A percentile compares a stretch with the other conserved stretches of the same genome.
Conservation (phyloP, 2,888 invertebrate species). For the Meiosimyza decipiens region DNA sequence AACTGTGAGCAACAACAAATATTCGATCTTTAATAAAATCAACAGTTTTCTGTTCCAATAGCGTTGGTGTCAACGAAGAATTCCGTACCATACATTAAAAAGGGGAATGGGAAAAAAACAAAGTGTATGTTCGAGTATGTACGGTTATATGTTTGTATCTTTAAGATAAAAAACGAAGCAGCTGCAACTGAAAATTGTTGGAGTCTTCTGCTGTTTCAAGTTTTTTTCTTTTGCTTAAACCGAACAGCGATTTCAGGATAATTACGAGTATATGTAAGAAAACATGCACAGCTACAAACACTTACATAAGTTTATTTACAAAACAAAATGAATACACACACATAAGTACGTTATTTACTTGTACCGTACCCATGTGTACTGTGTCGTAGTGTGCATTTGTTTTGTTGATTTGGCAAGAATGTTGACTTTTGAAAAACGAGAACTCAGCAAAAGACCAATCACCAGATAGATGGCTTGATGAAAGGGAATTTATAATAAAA, state of each 20-base stretch:
- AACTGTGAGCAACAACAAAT: too few relatives aligned
- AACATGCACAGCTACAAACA: background rate
- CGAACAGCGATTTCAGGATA: background rate
- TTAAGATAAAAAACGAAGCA: slow-evolving; percentile 9
- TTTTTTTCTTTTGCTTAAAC: background rate
- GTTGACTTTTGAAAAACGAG: background rate
- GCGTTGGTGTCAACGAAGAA: slow-evolving; percentile 10
- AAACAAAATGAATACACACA: background rate
- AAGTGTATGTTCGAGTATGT: background rate
- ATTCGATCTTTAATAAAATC: background rate
- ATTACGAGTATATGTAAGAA: background rate
- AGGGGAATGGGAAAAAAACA: background rate
- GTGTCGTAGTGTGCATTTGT: background rate
- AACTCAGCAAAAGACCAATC: too few relatives aligned
- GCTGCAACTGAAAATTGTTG: slow-evolving; percentile 17
- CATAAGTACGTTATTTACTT: slow-evolving; percentile 9
- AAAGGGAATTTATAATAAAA: background rate
- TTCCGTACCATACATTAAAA: slow-evolving; percentile 5
- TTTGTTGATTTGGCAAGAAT: slow-evolving; percentile 1
- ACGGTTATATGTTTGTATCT: background rate
- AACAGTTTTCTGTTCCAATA: slow-evolving; percentile 11
- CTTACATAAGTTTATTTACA: background rate
- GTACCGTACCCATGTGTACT: slow-evolving; percentile 12
- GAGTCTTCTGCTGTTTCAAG: background rate
- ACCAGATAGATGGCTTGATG: too few relatives aligned